Base-by-base conservation (phyloP, 2,113 vertebrate genomes). In the Urocitellus parryii region DNA sequence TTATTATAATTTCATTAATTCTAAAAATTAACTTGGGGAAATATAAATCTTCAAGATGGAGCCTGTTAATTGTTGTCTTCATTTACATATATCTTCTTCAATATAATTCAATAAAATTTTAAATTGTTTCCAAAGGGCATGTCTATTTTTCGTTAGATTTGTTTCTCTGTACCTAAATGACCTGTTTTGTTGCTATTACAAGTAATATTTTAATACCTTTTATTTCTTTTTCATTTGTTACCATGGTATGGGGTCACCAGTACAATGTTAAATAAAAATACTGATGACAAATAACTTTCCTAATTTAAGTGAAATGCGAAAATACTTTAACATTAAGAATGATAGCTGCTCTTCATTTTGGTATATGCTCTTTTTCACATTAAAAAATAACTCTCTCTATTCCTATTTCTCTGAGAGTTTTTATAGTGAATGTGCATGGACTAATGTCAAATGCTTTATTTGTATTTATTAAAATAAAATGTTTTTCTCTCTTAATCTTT, bases 1-100 rank as follows among this genome's bases (percentile, higher is more conserved):
- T 88, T 61, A 74, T 37, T 94, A 37, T 4, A 58, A 93, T 93
- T 93, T 79, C 37, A 74, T 80, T 88, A 68, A 88, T 63, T 93
- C 24, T 82, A 89, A 85, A 67, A 29, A 94, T 37, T 74, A 96
- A 29, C 56, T 92, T 72, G 11, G 45, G 32, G 80, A 90, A 94
- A 70, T 24, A 86, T 2, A 42, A 32, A 84, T 70, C 56, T 86
- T 95, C 73, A 74, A 67, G 39, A 45, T 61, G 56, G 37, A 76
- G 17, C n/a, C 24, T 25, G 45, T 34, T 24, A 92, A 94, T 83
- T 89, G 32, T 37, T 58, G 58, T 80, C 32, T 90, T 63, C 39
- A 86, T 81, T 78, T 91, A 63, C 17, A 78, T 6, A 13, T 32
- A 29, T 65, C 24, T 92, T 92, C 58, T 87, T 61, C 22, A 94